Base-by-base conservation (phyloP, 2,888 invertebrate genomes). In the Oligia latruncula region DNA sequence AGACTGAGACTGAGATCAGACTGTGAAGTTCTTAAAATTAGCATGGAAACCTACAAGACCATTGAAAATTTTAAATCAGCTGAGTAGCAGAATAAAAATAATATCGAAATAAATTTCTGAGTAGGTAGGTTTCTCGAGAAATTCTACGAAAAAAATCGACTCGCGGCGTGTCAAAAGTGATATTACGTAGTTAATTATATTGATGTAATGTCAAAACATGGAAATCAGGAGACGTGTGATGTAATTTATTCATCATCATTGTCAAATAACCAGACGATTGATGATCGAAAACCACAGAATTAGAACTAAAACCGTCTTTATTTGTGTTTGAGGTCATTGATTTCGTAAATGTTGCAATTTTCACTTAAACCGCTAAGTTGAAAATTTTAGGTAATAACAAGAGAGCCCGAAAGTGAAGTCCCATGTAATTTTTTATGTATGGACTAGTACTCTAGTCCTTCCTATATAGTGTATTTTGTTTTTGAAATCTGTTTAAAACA, bases 161-260 rank as follows among this genome's bases (percentile, higher is more conserved):
- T 75, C 68, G 72, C 70, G 66, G 71, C 55, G 77, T 70, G 74
- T 76, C 83, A 80, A 83, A 83, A 84, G 58, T 74, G 49, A 73
- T 77, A 85, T 83, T 75, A 90, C 77, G 83, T 77, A 66, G 74
- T 85, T 80, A 81, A 84, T 81, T 76, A 83, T 81, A 80, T 74
- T 81, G 81, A 81, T 84, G 77, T 77, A 62, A 79, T 87, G 90
- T 91, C 89, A 90, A 87, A 90, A 90, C 82, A 88, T 55, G 80
- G 80, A 74, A 84, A 78, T 66, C 76, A 60, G 71, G 74, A 73
- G 71, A 46, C 71, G 11, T 4, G 15, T 8, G 60, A 52, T 58
- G 67, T 73, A 46, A 72, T 81, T 60, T 83, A 85, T 68, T 72
- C 29, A 62, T n/a, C 20, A 55, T 62, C 29, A 75, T 80, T 72